A percentile compares a stretch with the other conserved stretches of the same genome.
These are phyloP conservation scores for Musca vetustissima DNA, from an alignment of 1,140 invertebrate species.

Conservation along the genomic window DNA sequence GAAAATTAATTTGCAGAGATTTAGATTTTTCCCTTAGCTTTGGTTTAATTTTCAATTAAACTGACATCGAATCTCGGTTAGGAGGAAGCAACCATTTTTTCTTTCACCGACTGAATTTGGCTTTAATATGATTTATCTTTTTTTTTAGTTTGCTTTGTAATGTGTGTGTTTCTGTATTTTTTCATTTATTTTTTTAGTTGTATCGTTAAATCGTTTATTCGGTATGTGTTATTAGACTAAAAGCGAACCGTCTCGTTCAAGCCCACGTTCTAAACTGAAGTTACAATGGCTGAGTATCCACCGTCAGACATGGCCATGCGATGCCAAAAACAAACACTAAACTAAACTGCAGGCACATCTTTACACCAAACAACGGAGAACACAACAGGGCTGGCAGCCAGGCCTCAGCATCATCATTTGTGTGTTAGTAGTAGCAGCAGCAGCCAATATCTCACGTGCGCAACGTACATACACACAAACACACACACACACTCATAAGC, in stretches of 20 bases:
- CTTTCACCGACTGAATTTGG: no score
- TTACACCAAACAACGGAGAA: constrained; percentile 3
- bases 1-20: neutral
- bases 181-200: constrained; percentile 3
- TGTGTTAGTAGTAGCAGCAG: neutral
- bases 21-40: neutral
- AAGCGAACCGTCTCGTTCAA: constrained; percentile 31
- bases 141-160: no score
- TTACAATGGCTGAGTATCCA: constrained; percentile 11
- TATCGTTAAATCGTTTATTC: constrained; percentile 7
- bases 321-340: constrained; percentile 7
- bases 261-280: constrained; percentile 32
- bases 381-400: neutral
- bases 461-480: no score
- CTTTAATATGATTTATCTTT: no score
- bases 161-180: neutral
- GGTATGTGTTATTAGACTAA: constrained; percentile 22
- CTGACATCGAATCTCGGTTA: no score
- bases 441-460: neutral
- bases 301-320: constrained; percentile 8
- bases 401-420: neutral
- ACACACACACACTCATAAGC: no score
- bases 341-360: constrained; percentile 7
- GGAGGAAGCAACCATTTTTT: no score
- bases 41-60: no score